phyloP scores from a whole-genome alignment of 1,140 invertebrate species.

The Matsumurasca onukii region DNA sequence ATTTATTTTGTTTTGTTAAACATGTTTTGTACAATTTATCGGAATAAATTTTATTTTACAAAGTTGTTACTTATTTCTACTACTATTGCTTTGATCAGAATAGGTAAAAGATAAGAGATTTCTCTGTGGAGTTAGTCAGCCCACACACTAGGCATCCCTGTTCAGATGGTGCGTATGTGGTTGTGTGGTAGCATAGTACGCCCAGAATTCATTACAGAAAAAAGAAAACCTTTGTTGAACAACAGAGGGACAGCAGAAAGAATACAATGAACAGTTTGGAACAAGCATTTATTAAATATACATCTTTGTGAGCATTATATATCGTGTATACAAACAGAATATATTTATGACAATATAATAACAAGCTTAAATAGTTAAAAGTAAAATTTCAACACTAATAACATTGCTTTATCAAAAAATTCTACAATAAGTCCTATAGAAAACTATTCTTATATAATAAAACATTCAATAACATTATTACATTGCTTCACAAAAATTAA shows the following conservation, averaged over 20 bases:
- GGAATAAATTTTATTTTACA: too few relatives aligned
- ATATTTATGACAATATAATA: slow-evolving; percentile 17
- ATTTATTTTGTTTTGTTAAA: slow-evolving; percentile 8
- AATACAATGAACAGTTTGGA: too few relatives aligned
- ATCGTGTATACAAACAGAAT: slow-evolving; percentile 11
- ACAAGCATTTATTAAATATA: slow-evolving; percentile 19
- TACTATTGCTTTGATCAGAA: too few relatives aligned
- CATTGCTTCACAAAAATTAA: slow-evolving; percentile 8
- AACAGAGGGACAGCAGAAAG: too few relatives aligned
- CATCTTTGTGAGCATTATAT: slow-evolving; percentile 18
- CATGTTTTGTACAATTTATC: neutral
- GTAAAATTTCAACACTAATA: slow-evolving; percentile 24
- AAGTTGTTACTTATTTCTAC: too few relatives aligned
- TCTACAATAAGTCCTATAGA: slow-evolving; percentile 22
- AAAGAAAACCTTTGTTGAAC: too few relatives aligned
- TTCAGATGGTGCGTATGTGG: too few relatives aligned
- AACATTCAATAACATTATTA: slow-evolving; percentile 19
- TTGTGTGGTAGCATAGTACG: too few relatives aligned
- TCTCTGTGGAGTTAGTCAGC: too few relatives aligned
- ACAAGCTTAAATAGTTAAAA: slow-evolving; percentile 19
- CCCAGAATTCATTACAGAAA: too few relatives aligned
- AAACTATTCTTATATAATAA: slow-evolving; percentile 13
- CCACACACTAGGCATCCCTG: too few relatives aligned
- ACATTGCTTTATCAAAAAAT: slow-evolving; percentile 14
- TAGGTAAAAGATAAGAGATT: too few relatives aligned